Base-by-base conservation (phyloP, 1,140 invertebrate species). In the Calosoma granatense region DNA sequence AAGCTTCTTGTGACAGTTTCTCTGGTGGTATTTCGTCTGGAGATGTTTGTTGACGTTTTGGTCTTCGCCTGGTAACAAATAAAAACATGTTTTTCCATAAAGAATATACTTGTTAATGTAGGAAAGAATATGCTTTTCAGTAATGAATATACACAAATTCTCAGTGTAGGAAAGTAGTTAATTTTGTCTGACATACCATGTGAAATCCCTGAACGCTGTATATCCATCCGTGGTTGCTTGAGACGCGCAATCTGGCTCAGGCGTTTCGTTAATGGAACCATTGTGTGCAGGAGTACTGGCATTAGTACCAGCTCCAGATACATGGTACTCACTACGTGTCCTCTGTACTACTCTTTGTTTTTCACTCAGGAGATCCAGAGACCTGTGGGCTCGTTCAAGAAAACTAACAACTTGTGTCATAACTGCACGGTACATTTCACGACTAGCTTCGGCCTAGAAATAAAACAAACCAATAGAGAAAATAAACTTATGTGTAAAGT, bases 321-420 rank as follows among this genome's bases (percentile, higher is more conserved):
- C 74, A 72, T 78, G 72, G 74, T 81, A 68, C 56, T 80, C 68
- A 64, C 73, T 80, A 66, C 69, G 74, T 19, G 69, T 77, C 58
- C 72, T 64, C 22, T 61, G 64, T 56, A 70, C 74, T 65, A 20
- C 62, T 59, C 62, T 60, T 12, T 67, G 61, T 53, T 65, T 68
- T 41, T 53, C 57, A 11, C 64, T 67, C 43, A 78, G 67, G 20
- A 75, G 67, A 61, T 80, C 78, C 57, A 86, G 75, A 63, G 81
- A 83, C 55, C 81, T 80, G 60, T 83, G 81, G 9, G 84, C 81
- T 68, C 83, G 80, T 64, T 86, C 86, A 61, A 90, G 70, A 68
- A 87, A 89, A 22, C 80, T 79, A 15, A 85, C 79, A 41, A 88
- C 83, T 72, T 90, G 85, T 67, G 86, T 84, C 77, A 90, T 82